phyloP scores from a whole-genome alignment of 2,113 vertebrate genomes.

The Nesospiza acunhae region DNA sequence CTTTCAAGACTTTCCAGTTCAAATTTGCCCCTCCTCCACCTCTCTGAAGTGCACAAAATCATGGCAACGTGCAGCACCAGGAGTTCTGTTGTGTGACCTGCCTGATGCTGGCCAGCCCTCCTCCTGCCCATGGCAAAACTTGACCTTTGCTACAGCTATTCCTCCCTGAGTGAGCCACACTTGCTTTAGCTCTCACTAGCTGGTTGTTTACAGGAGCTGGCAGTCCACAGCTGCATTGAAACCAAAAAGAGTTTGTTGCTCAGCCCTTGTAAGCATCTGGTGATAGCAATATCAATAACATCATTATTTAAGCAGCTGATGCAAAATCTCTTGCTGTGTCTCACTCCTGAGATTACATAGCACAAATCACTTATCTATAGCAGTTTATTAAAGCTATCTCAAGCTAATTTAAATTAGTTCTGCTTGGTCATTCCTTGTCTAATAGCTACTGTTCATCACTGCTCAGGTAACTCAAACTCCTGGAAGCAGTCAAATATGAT shows the following conservation, averaged over 20 bases:
- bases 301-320: not conserved
- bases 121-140: not conserved
- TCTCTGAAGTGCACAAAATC: not conserved
- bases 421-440: not conserved
- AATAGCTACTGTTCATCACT: not conserved
- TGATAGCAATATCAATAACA: not conserved
- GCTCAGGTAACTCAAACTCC: not conserved
- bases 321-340: not conserved
- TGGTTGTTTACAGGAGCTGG: not conserved
- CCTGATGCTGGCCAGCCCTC: not conserved
- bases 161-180: not conserved
- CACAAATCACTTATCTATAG: not conserved
- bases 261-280: not conserved
- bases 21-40: not conserved
- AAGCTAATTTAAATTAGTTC: constrained; percentile 13
- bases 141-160: not conserved
- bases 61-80: rapidly evolving
- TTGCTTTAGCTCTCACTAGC: not conserved
- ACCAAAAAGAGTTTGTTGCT: not conserved
- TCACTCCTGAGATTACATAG: not conserved
- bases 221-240: not conserved
- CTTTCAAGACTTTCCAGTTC: not conserved
- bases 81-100: not conserved
- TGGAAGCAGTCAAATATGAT: not conserved
- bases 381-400: not conserved